Evolutionary conservation across 2,888 invertebrate species (phyloP).

Genomic region (Scaptomyza cyrtandrae): DNA sequence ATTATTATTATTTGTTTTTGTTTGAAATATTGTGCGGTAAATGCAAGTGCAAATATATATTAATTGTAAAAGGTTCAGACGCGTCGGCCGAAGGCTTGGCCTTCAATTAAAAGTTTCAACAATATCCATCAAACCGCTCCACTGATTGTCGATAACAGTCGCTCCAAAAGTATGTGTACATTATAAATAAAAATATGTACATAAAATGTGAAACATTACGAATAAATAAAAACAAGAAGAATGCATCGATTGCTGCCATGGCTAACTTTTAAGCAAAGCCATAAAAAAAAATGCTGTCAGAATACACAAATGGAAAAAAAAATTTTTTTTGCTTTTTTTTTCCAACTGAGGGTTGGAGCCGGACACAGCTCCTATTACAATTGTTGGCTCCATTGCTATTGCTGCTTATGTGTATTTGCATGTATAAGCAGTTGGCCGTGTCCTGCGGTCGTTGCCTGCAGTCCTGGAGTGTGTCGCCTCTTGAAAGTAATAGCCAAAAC

Average conservation of each 20-base stretch:
- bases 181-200: conserved; percentile 55
- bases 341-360: conserved; percentile 3
- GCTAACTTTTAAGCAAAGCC: conserved; percentile 60
- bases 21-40: conserved; percentile 47
- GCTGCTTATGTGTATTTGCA: conserved; percentile 73
- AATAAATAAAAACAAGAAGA: conserved; percentile 20
- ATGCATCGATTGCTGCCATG: conserved; percentile 52
- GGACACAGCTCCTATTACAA: conserved; percentile 26
- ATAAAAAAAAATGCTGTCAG: conserved; percentile 40
- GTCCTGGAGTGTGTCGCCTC: conserved; percentile 68
- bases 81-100: conserved; percentile 42
- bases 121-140: conserved; percentile 59
- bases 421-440: conserved; percentile 63
- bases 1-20: conserved; percentile 14
- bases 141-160: conserved; percentile 75
- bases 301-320: conserved; percentile 61
- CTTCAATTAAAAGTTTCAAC: conserved; percentile 77
- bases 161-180: conserved; percentile 54
- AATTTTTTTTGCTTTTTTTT: conserved; percentile 53
- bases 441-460: conserved; percentile 51
- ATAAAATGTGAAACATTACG: conserved; percentile 51
- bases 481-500: conserved; percentile 75
- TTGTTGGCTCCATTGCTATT: conserved; percentile 19
- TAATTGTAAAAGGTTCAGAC: conserved; percentile 55
- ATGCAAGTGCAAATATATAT: conserved; percentile 58